These are phyloP conservation scores for Heliconius congener DNA, from an alignment of 1,140 invertebrate genomes.

Conservation along the genomic window DNA sequence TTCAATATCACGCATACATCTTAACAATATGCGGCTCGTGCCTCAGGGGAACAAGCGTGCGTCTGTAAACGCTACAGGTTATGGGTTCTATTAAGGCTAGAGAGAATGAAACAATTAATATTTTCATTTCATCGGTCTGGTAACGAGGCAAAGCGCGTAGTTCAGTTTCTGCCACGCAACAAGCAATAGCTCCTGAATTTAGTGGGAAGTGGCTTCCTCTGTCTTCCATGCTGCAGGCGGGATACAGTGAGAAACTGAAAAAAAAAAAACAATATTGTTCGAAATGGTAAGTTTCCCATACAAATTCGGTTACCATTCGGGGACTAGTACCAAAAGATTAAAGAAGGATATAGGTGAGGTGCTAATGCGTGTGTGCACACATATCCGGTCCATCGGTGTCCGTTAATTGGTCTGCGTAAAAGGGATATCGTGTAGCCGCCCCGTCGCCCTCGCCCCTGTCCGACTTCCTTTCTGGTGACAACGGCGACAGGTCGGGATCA, in stretches of 20 bases:
- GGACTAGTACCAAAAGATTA: slow-evolving; percentile 66
- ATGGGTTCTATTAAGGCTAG: no score
- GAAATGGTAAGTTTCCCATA: slow-evolving; percentile 50
- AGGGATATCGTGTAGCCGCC: slow-evolving; percentile 74
- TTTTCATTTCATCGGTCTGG: no score
- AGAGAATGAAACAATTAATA: no score
- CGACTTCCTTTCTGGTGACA: slow-evolving; percentile 64
- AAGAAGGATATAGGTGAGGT: slow-evolving; percentile 72
- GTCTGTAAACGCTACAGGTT: no score
- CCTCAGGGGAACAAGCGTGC: no score
- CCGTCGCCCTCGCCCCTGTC: slow-evolving; percentile 45
- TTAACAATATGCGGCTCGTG: no score
- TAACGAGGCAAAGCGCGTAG: no score
- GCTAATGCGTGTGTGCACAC: slow-evolving; percentile 74
- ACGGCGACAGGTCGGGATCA: slow-evolving; percentile 52
- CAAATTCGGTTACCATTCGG: slow-evolving; percentile 47
- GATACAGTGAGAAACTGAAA: no score
- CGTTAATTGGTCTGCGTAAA: slow-evolving; percentile 80
- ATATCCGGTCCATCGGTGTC: slow-evolving; percentile 74
- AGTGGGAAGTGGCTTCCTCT: no score
- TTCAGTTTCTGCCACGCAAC: no score
- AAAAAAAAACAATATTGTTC: not conserved
- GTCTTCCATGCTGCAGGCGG: no score
- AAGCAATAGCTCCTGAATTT: no score
- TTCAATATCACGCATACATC: not conserved